Base-by-base conservation (phyloP, 2,113 vertebrate genomes). In the Chinchilla lanigera region DNA sequence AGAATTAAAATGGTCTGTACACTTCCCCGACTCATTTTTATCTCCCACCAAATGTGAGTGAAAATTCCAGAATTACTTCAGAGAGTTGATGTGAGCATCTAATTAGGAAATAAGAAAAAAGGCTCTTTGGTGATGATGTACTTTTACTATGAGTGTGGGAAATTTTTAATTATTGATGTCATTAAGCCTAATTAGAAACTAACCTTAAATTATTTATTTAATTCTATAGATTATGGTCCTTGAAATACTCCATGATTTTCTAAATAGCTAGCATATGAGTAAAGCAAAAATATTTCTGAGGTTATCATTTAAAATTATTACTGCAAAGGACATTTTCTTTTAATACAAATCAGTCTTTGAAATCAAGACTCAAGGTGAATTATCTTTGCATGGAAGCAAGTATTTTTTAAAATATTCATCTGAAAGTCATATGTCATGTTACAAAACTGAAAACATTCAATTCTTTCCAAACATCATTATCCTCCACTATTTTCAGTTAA, bases 131-230 rank as follows among this genome's bases (percentile, higher is more conserved):
- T 96, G 96, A 94, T 80, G 94, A 95, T 96, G 65, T 30, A 78
- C 22, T 86, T 96, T 85, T 82, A 35, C 54, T 91, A 7, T 63
- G 94, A 86, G 81, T 94, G 90, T 95, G 41, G 94, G 69, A 86
- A 96, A 90, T 94, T 96, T 44, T 97, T 96, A 96, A 97, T 97
- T 97, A 97, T 97, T 97, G 71, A 97, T 97, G 50, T 30, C 88
- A 94, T 96, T 96, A 96, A 92, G 22, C 28, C 65, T 98, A 97
- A 97, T 97, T 97, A 96, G 91, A 44, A 90, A 65, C 16, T 30
- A 94, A 65, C 3, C 71, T 92, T 97, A 96, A 97, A 96, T 97
- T 96, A 98, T 97, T 98, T 91, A 97, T 95, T n/a, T 94, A 89
- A 96, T 94, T 96, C 71, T 94, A 90, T 95, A 88, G 75, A 97